Base-by-base conservation (phyloP, 2,888 invertebrate genomes). In the Drosophila nr. medialis region DNA sequence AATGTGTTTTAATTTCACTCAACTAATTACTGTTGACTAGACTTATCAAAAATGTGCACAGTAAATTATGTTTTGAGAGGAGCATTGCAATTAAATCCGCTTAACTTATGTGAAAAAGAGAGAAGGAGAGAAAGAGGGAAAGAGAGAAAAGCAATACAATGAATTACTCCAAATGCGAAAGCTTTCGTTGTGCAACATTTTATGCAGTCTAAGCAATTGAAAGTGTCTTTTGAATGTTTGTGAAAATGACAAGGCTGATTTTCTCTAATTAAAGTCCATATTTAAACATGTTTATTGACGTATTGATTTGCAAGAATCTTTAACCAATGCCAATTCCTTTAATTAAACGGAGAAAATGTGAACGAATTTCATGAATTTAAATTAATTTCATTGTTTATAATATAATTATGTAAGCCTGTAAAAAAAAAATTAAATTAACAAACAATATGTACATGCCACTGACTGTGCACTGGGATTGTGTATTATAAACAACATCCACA, bases 381-480 rank as follows among this genome's bases (percentile, higher is more conserved):
- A 8, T 24, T 45, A 21, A 21, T 45, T 24, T 15, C 15, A 21
- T 15, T 8, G 15, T 27, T 8, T 4, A 15, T 24, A 15, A 15
- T 27, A 45, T 8, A 15, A 32, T 11, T 32, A 32, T 32, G 32
- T 4, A 24, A 24, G 1, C 4, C 2, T 24, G 24, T 15, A 4
- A 15, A 50, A 18, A n/a, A 1, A 50, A 13, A n/a, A 32, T 29
- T 49, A 40, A 30, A 45, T 38, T 29, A 32, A 30, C 10, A 42
- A 64, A 36, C 49, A 55, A 34, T 24, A 55, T 13, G 38, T 29
- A 42, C 36, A 18, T 56, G 32, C 24, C 56, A 53, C 32, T 53
- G 42, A 10, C 40, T 48, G 18, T 53, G 29, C 55, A 34, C n/a
- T 18, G 15, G 27, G 6, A 32, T 18, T 24, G 30, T 0, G n/a